Percentiles rank a stretch among this genome's conserved stretches.
These are phyloP conservation scores for Astreopora myriophthalma DNA, from an alignment of 64 coral and sea anemone species.

Conservation along the genomic window DNA sequence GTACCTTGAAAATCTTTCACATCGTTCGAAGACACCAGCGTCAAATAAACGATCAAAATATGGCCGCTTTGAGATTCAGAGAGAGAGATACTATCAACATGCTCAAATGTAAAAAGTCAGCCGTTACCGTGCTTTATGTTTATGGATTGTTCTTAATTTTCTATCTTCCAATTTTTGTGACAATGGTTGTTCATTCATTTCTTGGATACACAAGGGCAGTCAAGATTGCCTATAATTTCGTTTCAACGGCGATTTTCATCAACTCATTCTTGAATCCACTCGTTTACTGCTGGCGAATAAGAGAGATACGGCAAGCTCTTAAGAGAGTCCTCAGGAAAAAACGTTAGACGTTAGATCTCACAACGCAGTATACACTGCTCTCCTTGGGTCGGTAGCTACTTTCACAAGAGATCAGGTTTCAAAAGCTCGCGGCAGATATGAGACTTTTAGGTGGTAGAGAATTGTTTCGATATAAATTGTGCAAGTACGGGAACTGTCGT, in stretches of 20 bases:
- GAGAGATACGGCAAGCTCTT: conserved; percentile 51
- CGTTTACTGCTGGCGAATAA: conserved; percentile 73
- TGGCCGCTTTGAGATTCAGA: not conserved
- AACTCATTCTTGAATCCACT: conserved; percentile 75
- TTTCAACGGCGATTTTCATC: conserved; percentile 32
- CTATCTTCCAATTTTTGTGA: conserved; percentile 59
- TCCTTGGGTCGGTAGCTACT: too few species aligned
- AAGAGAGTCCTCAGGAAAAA: not conserved
- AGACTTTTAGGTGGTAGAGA: too few species aligned
- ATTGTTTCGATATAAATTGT: too few species aligned
- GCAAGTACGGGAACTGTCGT: too few species aligned
- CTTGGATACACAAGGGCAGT: conserved; percentile 44
- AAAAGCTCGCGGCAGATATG: too few species aligned
- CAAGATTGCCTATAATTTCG: conserved; percentile 54
- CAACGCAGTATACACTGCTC: too few species aligned
- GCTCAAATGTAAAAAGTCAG: conserved; percentile 55
- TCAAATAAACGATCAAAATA: not conserved
- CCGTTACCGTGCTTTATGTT: conserved; percentile 65
- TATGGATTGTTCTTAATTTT: conserved; percentile 62
- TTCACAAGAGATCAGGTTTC: too few species aligned
- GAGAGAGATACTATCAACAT: conserved; percentile 7
- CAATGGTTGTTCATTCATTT: not conserved
- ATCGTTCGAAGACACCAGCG: conserved; percentile 45
- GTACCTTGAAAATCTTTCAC: conserved; percentile 39
- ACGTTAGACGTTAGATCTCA: not conserved